Percentiles rank a stretch among this genome's conserved stretches.
These are phyloP conservation scores for Uloborus diversus DNA, from an alignment of 1,140 invertebrate genomes.

Conservation along the genomic window DNA sequence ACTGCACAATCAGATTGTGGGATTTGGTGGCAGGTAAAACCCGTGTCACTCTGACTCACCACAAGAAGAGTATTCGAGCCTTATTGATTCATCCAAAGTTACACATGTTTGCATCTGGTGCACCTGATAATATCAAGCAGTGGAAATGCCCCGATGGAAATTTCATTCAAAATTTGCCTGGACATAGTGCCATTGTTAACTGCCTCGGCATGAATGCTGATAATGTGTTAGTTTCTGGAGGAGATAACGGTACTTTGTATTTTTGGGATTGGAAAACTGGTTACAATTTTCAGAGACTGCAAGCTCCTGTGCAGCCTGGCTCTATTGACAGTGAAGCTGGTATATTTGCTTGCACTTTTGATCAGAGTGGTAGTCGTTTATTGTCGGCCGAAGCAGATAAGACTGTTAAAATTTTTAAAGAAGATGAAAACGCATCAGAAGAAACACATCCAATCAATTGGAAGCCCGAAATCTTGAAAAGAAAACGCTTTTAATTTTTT, in stretches of 20 bases:
- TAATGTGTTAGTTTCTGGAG: slow-evolving; percentile 95
- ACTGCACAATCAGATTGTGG: slow-evolving; percentile 88
- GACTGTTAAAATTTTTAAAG: slow-evolving; percentile 99
- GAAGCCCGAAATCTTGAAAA: slow-evolving; percentile 93
- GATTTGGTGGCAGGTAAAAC: slow-evolving; percentile 96
- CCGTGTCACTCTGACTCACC: slow-evolving; percentile 94
- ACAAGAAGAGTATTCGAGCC: slow-evolving; percentile 97
- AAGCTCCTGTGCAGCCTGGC: slow-evolving; percentile 96
- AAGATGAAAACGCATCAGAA: slow-evolving; percentile 95
- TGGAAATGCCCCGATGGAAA: slow-evolving; percentile 99
- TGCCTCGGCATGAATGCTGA: slow-evolving; percentile 93
- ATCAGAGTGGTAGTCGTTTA: slow-evolving; percentile 90
- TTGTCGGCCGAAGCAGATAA: slow-evolving; percentile 99
- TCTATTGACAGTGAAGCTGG: slow-evolving; percentile 99
- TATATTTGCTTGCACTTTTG: slow-evolving; percentile 95
- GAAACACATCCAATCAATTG: slow-evolving; percentile 97
- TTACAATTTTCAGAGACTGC: slow-evolving; percentile 94
- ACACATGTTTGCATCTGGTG: slow-evolving; percentile 97
- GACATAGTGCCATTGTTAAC: slow-evolving; percentile 98
- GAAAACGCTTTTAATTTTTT: slow-evolving; percentile 64
- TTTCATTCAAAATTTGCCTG: slow-evolving; percentile 96
- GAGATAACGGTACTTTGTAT: slow-evolving; percentile 98
- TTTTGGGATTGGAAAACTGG: slow-evolving; percentile 99
- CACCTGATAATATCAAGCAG: slow-evolving; percentile 98
- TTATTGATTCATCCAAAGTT: slow-evolving; percentile 89